These are phyloP conservation scores for Drosophila kambysellisi DNA, from an alignment of 2,888 invertebrate genomes.

Conservation along the genomic window DNA sequence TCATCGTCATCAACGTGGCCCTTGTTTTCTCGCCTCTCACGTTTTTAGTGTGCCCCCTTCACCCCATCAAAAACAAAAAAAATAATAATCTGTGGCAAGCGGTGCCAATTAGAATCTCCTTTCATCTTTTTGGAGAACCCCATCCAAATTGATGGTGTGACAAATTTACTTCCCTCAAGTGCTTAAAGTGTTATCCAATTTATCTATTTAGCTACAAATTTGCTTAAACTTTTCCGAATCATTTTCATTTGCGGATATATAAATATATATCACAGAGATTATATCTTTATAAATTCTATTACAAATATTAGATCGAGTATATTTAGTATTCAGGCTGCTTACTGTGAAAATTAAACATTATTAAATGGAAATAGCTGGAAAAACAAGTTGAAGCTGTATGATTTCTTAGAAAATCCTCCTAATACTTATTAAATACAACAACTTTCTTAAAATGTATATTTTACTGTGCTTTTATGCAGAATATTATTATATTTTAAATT, in stretches of 20 bases:
- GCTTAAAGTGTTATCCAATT: neutral
- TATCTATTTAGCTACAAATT: neutral
- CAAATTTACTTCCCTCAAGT: conserved; percentile 4
- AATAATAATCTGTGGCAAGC: conserved; percentile 1
- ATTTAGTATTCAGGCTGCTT: neutral
- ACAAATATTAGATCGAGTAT: neutral
- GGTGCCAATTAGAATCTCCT: conserved; percentile 38
- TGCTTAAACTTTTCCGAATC: neutral
- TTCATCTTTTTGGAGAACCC: conserved; percentile 38
- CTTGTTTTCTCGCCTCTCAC: conserved; percentile 19
- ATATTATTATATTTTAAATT: neutral
- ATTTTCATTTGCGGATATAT: neutral
- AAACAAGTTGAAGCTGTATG: neutral
- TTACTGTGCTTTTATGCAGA: neutral
- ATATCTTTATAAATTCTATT: neutral
- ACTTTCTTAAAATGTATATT: neutral
- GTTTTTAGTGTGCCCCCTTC: neutral
- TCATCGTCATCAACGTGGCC: conserved; percentile 37
- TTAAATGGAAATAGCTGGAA: neutral
- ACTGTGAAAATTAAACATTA: neutral
- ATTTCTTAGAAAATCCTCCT: neutral
- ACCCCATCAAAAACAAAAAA: neutral
- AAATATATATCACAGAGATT: neutral
- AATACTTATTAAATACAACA: neutral
- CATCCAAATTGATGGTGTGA: neutral